Evolutionary conservation across 2,797 vertebrate species (phyloP), one percentile per base, ranked within the genome.

Genomic region (Diceros bicornis): DNA sequence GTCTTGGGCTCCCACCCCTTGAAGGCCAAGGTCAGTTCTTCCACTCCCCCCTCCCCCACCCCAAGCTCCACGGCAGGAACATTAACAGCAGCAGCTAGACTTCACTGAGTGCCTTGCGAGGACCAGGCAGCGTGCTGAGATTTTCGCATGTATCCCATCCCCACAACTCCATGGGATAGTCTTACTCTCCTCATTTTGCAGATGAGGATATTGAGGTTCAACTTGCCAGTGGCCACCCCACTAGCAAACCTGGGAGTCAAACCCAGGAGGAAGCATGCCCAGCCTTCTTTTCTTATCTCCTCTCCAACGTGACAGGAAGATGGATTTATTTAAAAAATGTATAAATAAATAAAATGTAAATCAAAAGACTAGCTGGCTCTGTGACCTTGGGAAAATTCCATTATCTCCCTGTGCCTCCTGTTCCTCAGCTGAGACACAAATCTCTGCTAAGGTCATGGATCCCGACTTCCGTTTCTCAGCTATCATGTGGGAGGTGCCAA

Each of bases 271-370:
- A 94, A 72, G 37, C 14, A 37, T 64, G 52, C 27, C 57, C 47
- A 87, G 29, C 21, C 25, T 37, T 71, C 55, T 85, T 81, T 94
- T 57, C 81, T 95, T 59, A 77, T 9, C 50, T 16, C 66, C 47
- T 4, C 34, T 89, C 95, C 57, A 85, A 91, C 57, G 61, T 62
- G 64, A 96, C 44, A 72, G 41, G 27, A 57, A 96, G 79, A 44
- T 37, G 4, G 44, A 44, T 44, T 44, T 44, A 44, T 44, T 44
- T 44, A 44, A 44, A 44, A 44, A 44, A 44, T 44, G 8, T 44
- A 44, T 44, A 44, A 44, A 44, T 44, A 44, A 44, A 44, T 44
- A 78, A 44, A 87, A 71, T 64, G 9, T 61, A 85, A 78, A 52
- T 68, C 3, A 44, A 85, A 97, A 96, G n/a, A 21, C 20, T 44